Evolutionary conservation across 2,797 vertebrate species (phyloP).

Genomic region (Cyprinella venusta): DNA sequence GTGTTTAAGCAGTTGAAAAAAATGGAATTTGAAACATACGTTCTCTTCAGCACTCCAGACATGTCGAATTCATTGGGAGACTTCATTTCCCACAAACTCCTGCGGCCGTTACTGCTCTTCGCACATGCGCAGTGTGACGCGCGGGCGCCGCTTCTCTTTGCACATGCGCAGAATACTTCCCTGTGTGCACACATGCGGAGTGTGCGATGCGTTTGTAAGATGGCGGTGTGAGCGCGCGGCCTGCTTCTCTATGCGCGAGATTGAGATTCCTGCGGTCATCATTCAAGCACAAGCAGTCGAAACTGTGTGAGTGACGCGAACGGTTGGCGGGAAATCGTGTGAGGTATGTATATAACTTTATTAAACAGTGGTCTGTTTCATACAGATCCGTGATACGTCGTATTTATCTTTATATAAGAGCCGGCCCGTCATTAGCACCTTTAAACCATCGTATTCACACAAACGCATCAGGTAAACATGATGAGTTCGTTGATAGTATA

Average conservation of each 20-base stretch:
- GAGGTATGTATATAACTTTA: neutral
- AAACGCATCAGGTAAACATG: neutral
- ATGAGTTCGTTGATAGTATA: too few species aligned
- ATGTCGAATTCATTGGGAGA: neutral
- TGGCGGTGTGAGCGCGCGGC: conserved; percentile 73
- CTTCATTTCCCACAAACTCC: conserved; percentile 11
- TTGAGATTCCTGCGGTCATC: conserved; percentile 22
- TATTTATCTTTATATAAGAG: neutral
- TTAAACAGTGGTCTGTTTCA: neutral
- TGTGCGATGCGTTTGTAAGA: conserved; percentile 71
- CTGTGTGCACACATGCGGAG: conserved; percentile 62
- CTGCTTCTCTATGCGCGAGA: conserved; percentile 17
- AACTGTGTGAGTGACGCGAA: neutral
- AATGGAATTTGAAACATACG: too few species aligned
- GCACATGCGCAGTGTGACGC: conserved; percentile 4
- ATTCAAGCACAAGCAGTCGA: conserved; percentile 1
- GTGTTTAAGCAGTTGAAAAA: too few species aligned
- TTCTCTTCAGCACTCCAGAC: neutral
- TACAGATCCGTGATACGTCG: neutral
- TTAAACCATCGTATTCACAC: neutral
- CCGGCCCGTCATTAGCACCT: neutral
- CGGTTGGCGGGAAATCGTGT: neutral
- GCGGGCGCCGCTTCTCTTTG: neutral
- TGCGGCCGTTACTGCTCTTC: too few species aligned
- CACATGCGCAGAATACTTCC: neutral